Percentiles rank a stretch among this genome's conserved stretches.
Conservation (phyloP, 2,113 vertebrate species). For the Syngnathus floridae region DNA sequence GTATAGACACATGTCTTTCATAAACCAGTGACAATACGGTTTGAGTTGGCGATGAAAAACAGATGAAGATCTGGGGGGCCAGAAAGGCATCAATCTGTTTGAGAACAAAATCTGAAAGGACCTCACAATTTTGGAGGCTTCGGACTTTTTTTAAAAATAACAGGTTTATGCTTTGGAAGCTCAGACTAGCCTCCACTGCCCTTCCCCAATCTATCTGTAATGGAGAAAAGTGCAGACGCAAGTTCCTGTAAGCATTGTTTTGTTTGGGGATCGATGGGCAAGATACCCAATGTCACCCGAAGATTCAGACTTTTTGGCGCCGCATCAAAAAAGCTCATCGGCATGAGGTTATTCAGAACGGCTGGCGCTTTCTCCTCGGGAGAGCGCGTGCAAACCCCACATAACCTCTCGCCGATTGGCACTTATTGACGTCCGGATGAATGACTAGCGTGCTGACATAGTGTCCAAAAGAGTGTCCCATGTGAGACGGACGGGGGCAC, state of each 20-base stretch:
- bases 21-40: neutral
- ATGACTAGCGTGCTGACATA: conserved; percentile 53
- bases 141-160: neutral
- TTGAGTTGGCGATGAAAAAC: neutral
- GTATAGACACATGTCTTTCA: neutral
- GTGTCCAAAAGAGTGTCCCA: conserved; percentile 56
- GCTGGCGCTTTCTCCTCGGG: conserved; percentile 27
- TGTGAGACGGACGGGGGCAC: conserved; percentile 36
- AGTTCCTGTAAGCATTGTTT: conserved; percentile 38
- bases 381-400: conserved; percentile 26
- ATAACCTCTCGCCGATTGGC: conserved; percentile 47
- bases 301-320: conserved; percentile 39
- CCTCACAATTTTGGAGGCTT: neutral
- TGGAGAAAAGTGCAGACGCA: conserved; percentile 26
- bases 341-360: conserved; percentile 43
- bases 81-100: neutral
- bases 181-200: too few relatives aligned
- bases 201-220: conserved; percentile 28
- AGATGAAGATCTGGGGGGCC: neutral
- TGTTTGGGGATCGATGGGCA: conserved; percentile 48
- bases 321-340: conserved; percentile 50
- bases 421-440: conserved; percentile 55
- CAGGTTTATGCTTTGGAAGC: neutral
- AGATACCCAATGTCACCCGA: conserved; percentile 35
- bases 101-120: neutral